Evolutionary conservation across 1,140 invertebrate genomes (phyloP), one percentile per base, ranked within the genome.

Genomic region (Apis dorsata): DNA sequence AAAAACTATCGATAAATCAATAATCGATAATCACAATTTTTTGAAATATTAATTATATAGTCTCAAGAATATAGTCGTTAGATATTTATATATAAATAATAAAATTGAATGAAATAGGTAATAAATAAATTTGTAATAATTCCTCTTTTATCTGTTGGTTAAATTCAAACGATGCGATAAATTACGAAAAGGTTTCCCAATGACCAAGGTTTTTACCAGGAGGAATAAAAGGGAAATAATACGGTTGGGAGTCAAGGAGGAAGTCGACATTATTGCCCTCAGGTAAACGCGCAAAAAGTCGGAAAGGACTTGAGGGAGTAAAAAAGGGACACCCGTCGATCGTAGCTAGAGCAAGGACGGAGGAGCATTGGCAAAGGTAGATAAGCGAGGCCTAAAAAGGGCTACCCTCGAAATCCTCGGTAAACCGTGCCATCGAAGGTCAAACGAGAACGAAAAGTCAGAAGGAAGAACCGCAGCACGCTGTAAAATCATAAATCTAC

Each of bases 201-300:
- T 53, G 8, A 19, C 8, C 57, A 17, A 53, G 34, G 68, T 59
- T 66, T 72, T 66, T 70, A 34, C 17, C n/a, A 19, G 8, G 0
- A 4, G n/a, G 28, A 28, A 79, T 71, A 55, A 78, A 49, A 57
- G 19, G 19, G 75, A 57, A n/a, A 49, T 17, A 19, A 44, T 13
- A 85, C 87, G 90, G 86, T 89, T 87, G 88, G 79, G 70, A 53
- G 55, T 81, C 72, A 60, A 53, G 53, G 59, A 83, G 80, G 84
- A 87, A 88, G 83, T 70, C 69, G 80, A 69, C 1, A 74, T 88
- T 90, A 90, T 90, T 90, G 90, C 86, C 85, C n/a, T 49, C 79
- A 86, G 86, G 86, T 90, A 86, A 86, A 78, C 65, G 28, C 44
- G 62, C 59, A 83, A 73, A 77, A 86, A 81, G 53, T 72, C 59